Evolutionary conservation across 2,113 vertebrate genomes (phyloP).

Genomic region (Chiloscyllium plagiosum): DNA sequence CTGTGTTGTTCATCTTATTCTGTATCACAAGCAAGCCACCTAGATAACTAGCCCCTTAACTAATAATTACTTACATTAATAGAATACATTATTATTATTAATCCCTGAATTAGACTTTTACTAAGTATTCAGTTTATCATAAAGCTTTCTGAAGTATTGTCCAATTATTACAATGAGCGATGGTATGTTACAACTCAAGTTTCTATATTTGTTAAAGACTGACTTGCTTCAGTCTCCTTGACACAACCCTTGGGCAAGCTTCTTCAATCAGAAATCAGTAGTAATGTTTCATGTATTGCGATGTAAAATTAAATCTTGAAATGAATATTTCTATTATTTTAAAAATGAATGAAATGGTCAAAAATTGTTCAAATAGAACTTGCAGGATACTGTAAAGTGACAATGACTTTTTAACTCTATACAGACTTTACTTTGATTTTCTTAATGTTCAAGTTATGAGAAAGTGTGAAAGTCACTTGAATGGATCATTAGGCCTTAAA

Average conservation of each 20-base stretch:
- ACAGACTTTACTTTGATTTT: neutral
- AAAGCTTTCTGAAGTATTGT: neutral
- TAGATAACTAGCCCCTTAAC: neutral
- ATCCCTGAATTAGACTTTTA: neutral
- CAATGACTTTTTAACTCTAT: neutral
- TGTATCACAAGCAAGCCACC: neutral
- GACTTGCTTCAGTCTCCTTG: neutral
- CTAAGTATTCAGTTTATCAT: neutral
- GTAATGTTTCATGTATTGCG: neutral
- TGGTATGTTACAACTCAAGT: neutral
- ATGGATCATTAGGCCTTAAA: neutral
- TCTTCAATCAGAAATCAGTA: neutral
- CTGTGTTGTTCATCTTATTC: neutral
- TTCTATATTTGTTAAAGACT: constrained; percentile 3
- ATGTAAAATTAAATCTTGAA: constrained; percentile 20
- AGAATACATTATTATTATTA: neutral
- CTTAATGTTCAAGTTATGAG: neutral
- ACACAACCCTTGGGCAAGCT: neutral
- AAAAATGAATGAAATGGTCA: neutral
- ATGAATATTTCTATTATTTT: neutral
- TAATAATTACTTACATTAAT: neutral
- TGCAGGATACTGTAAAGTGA: neutral
- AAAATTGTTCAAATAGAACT: neutral
- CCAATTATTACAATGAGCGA: neutral
- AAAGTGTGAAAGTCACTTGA: neutral